These are phyloP conservation scores for Blera fallax DNA, from an alignment of 2,888 invertebrate genomes.

Conservation along the genomic window DNA sequence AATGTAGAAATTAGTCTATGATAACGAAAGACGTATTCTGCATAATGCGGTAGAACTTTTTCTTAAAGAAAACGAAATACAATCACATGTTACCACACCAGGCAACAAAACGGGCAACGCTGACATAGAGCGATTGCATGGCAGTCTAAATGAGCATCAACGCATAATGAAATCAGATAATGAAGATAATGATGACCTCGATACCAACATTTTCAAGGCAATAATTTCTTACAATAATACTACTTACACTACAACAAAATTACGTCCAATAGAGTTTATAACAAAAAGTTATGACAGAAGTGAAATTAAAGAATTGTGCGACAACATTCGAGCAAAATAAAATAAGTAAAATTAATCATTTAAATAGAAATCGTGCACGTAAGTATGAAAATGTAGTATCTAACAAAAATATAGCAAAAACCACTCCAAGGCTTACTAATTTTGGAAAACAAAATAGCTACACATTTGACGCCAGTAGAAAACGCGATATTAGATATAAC, in stretches of 20 bases:
- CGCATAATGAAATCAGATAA: background rate
- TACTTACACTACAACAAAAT: background rate
- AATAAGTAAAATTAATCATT: too few relatives aligned
- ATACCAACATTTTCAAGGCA: background rate
- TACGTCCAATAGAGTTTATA: slow-evolving; percentile 3
- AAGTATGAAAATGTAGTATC: too few relatives aligned
- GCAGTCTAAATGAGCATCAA: slow-evolving; percentile 20
- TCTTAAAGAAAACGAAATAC: slow-evolving; percentile 4
- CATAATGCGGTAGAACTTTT: slow-evolving; percentile 5
- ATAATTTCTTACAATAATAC: slow-evolving; percentile 6
- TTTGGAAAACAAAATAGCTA: background rate
- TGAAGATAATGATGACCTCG: background rate
- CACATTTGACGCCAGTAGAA: background rate
- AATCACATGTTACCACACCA: slow-evolving; percentile 5
- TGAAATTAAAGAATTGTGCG: background rate
- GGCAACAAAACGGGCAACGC: slow-evolving; percentile 13
- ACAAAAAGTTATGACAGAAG: background rate
- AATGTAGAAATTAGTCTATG: background rate
- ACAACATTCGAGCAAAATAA: too few relatives aligned
- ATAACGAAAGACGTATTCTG: background rate
- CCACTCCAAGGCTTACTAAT: background rate
- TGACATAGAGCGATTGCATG: background rate
- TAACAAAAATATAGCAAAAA: background rate
- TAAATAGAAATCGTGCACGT: too few relatives aligned
- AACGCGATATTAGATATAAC: background rate